Percentiles rank a stretch among this genome's conserved stretches.
Conservation (phyloP, 2,113 vertebrate genomes). For the Mustela lutreola region DNA sequence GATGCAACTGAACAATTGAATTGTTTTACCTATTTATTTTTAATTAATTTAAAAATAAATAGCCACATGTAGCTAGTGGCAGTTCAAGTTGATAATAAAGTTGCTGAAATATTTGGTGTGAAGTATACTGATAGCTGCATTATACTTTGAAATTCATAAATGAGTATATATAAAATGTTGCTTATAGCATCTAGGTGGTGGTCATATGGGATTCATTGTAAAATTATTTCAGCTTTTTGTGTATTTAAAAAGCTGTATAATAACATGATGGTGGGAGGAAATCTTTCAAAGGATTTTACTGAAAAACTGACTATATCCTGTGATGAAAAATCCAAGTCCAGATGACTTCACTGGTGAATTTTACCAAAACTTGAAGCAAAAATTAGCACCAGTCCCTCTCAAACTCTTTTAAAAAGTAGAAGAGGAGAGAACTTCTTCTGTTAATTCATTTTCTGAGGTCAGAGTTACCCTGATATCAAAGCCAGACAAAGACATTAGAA, state of each 20-base stretch:
- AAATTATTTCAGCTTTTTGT: not conserved
- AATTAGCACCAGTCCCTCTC: not conserved
- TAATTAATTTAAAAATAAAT: constrained; percentile 11
- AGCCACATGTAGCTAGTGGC: not conserved
- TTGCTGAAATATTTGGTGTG: not conserved
- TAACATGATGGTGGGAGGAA: not conserved
- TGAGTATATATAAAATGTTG: not conserved
- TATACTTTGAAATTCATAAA: constrained; percentile 4
- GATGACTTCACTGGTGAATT: not conserved
- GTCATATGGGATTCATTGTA: not conserved
- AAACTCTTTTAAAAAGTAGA: not conserved
- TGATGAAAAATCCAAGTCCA: not conserved
- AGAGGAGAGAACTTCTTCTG: not conserved
- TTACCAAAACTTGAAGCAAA: constrained; percentile 15
- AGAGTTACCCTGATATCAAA: not conserved
- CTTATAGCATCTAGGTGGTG: not conserved
- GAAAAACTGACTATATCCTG: not conserved
- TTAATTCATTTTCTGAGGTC: not conserved
- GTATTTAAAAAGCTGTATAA: not conserved
- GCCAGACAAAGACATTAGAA: not conserved
- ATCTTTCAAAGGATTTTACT: not conserved
- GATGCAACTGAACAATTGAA: not conserved
- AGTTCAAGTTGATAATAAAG: not conserved
- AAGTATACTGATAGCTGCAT: not conserved
- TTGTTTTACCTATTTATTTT: not conserved